These are phyloP conservation scores for Plebejus anna DNA, from an alignment of 2,888 invertebrate species.

Conservation along the genomic window DNA sequence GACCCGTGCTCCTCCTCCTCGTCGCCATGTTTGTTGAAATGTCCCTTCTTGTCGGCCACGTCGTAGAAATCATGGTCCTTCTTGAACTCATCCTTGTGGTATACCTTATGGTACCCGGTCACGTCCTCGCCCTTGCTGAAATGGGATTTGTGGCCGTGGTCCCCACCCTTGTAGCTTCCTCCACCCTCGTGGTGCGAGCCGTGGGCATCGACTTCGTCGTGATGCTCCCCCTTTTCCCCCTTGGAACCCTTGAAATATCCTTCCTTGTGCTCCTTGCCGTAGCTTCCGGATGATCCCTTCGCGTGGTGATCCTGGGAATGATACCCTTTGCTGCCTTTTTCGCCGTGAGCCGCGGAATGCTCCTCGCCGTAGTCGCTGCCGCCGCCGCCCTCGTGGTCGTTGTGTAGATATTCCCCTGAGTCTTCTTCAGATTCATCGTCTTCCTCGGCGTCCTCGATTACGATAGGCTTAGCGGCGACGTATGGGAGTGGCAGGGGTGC, in stretches of 20 bases:
- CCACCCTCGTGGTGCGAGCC: slow-evolving; percentile 76
- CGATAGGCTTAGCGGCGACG: slow-evolving; percentile 57
- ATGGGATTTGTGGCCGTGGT: slow-evolving; percentile 79
- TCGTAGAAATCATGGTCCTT: slow-evolving; percentile 89
- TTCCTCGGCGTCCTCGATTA: slow-evolving; percentile 57
- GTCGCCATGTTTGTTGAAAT: slow-evolving; percentile 82
- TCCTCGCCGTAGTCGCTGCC: slow-evolving; percentile 72
- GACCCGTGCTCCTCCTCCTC: slow-evolving; percentile 76
- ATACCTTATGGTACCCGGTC: slow-evolving; percentile 86
- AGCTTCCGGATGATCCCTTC: slow-evolving; percentile 78
- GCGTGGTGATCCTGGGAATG: slow-evolving; percentile 73
- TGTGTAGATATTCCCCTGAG: slow-evolving; percentile 39
- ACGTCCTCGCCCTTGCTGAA: slow-evolving; percentile 85
- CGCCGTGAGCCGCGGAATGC: slow-evolving; percentile 74
- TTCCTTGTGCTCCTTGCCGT: slow-evolving; percentile 74
- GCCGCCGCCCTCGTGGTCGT: slow-evolving; percentile 59
- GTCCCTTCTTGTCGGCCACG: slow-evolving; percentile 83
- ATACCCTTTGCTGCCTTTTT: slow-evolving; percentile 79
- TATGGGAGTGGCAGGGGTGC: slow-evolving; percentile 63
- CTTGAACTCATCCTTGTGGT: slow-evolving; percentile 88
- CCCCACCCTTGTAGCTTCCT: slow-evolving; percentile 76
- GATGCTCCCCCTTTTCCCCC: slow-evolving; percentile 76
- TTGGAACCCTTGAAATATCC: slow-evolving; percentile 75
- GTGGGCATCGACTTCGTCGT: slow-evolving; percentile 76
- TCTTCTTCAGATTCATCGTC: slow-evolving; percentile 49